phyloP scores from a whole-genome alignment of 2,888 invertebrate genomes.

The Amiota communis region DNA sequence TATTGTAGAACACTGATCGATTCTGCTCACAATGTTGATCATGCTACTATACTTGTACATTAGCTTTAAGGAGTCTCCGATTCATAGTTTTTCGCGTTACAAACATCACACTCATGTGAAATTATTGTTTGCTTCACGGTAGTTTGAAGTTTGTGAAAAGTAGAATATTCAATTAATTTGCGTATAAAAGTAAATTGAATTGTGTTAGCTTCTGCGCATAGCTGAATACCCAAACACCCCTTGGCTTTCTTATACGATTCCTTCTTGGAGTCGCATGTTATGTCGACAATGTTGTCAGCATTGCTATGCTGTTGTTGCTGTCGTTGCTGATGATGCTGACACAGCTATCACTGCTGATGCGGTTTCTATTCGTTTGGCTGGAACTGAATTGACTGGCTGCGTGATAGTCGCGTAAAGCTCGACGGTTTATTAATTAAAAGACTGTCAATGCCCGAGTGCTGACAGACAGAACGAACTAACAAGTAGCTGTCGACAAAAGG shows the following conservation, averaged over 20 bases:
- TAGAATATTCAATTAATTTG: slow-evolving; percentile 63
- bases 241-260: not conserved
- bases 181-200: slow-evolving; percentile 62
- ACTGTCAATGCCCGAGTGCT: slow-evolving; percentile 58
- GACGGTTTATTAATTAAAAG: slow-evolving; percentile 66
- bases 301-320: slow-evolving; percentile 44
- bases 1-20: too few species aligned
- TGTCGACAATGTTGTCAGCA: not conserved
- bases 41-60: too few species aligned
- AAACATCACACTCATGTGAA: too few species aligned
- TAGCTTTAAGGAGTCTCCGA: too few species aligned
- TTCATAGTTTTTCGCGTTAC: too few species aligned
- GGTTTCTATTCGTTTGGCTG: not conserved
- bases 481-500: slow-evolving; percentile 3
- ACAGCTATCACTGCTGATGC: not conserved
- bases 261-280: not conserved
- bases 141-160: too few species aligned
- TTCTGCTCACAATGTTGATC: too few species aligned
- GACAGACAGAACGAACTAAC: not conserved
- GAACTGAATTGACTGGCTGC: not conserved
- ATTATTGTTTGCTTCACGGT: too few species aligned
- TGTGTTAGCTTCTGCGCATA: slow-evolving; percentile 52
- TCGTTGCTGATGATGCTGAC: slow-evolving; percentile 21
- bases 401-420: slow-evolving; percentile 59
- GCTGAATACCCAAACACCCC: slow-evolving; percentile 44